These are phyloP conservation scores for Mechanitis mazaeus DNA, from an alignment of 2,888 invertebrate species.

Conservation along the genomic window DNA sequence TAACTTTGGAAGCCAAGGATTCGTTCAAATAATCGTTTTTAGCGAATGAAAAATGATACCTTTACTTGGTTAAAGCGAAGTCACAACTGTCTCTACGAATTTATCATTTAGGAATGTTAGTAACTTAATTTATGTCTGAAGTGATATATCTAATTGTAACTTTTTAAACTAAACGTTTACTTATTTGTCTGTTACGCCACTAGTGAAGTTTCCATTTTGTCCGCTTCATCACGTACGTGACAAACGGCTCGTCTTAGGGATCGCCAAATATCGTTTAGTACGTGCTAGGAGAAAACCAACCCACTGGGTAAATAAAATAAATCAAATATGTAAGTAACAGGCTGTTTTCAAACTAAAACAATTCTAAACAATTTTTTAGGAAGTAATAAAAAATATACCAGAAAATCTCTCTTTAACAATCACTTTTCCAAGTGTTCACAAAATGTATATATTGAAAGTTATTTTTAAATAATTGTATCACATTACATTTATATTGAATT, in stretches of 20 bases:
- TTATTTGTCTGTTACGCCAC: conserved; percentile 68
- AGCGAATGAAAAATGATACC: conserved; percentile 20
- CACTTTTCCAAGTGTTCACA: no score
- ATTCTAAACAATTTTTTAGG: conserved; percentile 42
- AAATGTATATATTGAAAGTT: no score
- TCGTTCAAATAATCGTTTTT: conserved; percentile 20
- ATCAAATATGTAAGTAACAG: conserved; percentile 72
- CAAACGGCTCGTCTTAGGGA: conserved; percentile 74
- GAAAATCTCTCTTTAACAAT: no score
- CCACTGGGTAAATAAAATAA: conserved; percentile 73
- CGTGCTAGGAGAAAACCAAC: conserved; percentile 72
- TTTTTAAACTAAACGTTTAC: conserved; percentile 52
- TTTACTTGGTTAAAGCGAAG: conserved; percentile 10
- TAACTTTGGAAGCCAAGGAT: conserved; percentile 16
- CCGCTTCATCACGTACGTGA: conserved; percentile 73
- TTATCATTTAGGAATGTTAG: conserved; percentile 16
- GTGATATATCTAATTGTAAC: neutral
- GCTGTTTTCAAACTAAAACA: conserved; percentile 62
- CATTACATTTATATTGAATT: no score
- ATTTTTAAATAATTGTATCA: no score
- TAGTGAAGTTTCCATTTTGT: conserved; percentile 69
- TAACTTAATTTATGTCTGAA: conserved; percentile 11
- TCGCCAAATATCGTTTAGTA: conserved; percentile 77
- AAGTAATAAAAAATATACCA: conserved; percentile 33
- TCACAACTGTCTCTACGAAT: conserved; percentile 2